A percentile compares a stretch with the other conserved stretches of the same genome.
Conservation (phyloP, 2,888 invertebrate species). For the Ophraella communa region DNA sequence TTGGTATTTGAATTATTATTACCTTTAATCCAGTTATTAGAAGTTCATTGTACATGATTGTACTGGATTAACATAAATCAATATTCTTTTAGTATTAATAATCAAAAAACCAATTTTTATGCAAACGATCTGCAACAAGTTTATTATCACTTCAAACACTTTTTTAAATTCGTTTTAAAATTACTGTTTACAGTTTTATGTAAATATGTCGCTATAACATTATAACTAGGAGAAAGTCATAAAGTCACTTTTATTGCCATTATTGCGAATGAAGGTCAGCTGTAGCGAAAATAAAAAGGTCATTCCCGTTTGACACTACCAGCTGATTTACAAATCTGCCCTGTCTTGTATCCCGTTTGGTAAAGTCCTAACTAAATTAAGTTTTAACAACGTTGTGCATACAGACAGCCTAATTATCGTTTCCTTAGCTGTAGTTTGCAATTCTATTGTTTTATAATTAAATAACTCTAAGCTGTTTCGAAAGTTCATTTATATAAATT, state of each 20-base stretch:
- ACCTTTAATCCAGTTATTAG: no score
- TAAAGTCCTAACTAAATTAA: conserved; percentile 15
- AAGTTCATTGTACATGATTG: no score
- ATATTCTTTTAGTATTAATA: no score
- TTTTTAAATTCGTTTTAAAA: not conserved
- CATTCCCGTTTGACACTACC: not conserved
- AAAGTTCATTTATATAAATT: not conserved
- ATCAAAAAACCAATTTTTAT: no score
- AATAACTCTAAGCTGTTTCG: not conserved
- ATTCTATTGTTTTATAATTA: conserved; percentile 18
- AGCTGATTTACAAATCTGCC: not conserved
- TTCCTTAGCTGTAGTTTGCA: conserved; percentile 20
- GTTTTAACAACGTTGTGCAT: conserved; percentile 21
- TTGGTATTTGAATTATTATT: no score
- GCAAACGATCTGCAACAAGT: not conserved
- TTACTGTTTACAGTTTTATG: not conserved
- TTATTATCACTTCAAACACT: not conserved
- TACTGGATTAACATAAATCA: no score
- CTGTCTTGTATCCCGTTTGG: not conserved
- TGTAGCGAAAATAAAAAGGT: not conserved
- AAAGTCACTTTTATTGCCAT: not conserved
- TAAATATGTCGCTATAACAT: not conserved
- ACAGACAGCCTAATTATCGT: conserved; percentile 18
- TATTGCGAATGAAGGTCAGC: not conserved
- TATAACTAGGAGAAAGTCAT: not conserved